Base-by-base conservation (phyloP, 1,140 invertebrate species). In the Aphidius gifuensis region DNA sequence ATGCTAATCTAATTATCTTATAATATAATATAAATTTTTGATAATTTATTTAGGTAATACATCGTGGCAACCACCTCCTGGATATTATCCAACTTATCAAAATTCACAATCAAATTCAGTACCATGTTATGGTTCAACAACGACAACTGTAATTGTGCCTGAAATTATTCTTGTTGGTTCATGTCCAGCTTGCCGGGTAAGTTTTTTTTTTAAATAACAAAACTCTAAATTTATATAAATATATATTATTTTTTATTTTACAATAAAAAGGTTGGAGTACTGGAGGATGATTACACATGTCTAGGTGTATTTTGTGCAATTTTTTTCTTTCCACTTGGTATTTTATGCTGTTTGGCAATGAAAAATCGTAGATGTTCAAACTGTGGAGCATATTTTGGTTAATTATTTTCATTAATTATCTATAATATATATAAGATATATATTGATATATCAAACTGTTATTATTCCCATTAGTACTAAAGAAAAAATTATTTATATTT, bases 251-350 rank as follows among this genome's bases (percentile, higher is more conserved):
- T 32, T 3, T 32, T 32, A 4, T 32, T 32, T 32, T 32, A 32
- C 23, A 32, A 8, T 53, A 48, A 60, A 46, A 67, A 89, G 87
- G 79, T 93, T 60, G 92, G 92, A 21, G 84, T 92, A 42, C 78
- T 94, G 42, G 90, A 93, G 80, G 92, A 94, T 74, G 90, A 92
- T 74, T 92, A 88, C 72, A 90, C 91, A 3, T 92, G 90, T 70
- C 79, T 91, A 8, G 92, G 91, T 61, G 83, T 94, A 21, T 79
- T 90, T 9, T 93, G 92, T 79, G 92, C 92, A 16, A 92, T 95
- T 64, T 80, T 92, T 42, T 93, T 92, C 77, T 94, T 94, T 69
- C 92, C 92, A 1, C 49, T 93, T 38, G 92, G 92, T 54, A 87
- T 94, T 64, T 74, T 94, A 1, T 93, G 90, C 75, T 94, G 92